phyloP scores from a whole-genome alignment of 2,888 invertebrate species.

The Pachydiplax longipennis region DNA sequence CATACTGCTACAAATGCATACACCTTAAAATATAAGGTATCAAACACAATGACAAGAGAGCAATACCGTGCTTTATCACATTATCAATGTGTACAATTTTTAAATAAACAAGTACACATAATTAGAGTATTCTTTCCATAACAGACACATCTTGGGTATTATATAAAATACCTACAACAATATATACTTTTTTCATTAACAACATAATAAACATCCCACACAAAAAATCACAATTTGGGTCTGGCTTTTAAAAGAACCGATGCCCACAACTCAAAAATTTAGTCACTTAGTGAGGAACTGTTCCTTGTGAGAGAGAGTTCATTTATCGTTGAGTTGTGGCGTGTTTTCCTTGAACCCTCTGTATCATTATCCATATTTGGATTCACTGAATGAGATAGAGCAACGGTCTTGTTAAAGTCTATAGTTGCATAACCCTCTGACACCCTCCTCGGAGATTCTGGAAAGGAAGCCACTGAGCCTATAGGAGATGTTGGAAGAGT shows the following conservation, averaged over 20 bases:
- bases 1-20: conserved; percentile 26
- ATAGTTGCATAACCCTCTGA: conserved; percentile 85
- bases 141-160: conserved; percentile 35
- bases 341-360: conserved; percentile 79
- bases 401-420: conserved; percentile 92
- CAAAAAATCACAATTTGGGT: conserved; percentile 48
- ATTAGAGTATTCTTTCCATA: conserved; percentile 16
- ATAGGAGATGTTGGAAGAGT: conserved; percentile 52
- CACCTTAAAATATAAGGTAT: conserved; percentile 39
- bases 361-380: conserved; percentile 72
- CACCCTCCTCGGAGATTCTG: conserved; percentile 63
- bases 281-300: conserved; percentile 69
- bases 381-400: conserved; percentile 82
- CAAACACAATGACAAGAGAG: conserved; percentile 31
- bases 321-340: conserved; percentile 79
- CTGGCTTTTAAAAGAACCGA: conserved; percentile 50
- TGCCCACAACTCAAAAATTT: conserved; percentile 48
- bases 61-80: conserved; percentile 41
- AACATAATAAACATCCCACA: conserved; percentile 41
- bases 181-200: conserved; percentile 31
- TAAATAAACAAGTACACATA: conserved; percentile 40
- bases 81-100: conserved; percentile 38
- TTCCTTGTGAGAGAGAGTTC: conserved; percentile 64
- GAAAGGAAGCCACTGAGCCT: conserved; percentile 51
- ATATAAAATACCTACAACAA: conserved; percentile 45